phyloP scores from a whole-genome alignment of 2,797 vertebrate species.

The Phalanger gymnotis region DNA sequence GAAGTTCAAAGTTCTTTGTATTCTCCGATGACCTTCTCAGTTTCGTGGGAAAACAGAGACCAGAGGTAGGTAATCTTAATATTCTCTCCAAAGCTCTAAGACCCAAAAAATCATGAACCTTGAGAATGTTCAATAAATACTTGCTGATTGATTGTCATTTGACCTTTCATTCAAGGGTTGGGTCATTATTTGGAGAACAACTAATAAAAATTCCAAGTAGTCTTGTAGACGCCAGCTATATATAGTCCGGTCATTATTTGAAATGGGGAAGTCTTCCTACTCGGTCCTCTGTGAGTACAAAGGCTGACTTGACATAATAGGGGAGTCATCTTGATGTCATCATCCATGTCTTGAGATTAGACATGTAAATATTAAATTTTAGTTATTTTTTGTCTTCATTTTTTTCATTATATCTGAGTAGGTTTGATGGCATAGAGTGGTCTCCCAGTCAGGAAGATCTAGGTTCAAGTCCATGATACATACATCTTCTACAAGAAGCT shows the following conservation, averaged over 20 bases:
- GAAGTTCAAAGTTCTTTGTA: conserved; percentile 49
- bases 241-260: conserved; percentile 14
- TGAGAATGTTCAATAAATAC: conserved; percentile 12
- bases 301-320: conserved; percentile 23
- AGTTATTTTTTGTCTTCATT: conserved; percentile 35
- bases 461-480: neutral
- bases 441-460: neutral
- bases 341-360: conserved; percentile 36
- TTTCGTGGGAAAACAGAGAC: conserved; percentile 6
- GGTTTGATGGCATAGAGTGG: neutral
- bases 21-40: conserved; percentile 39
- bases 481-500: neutral
- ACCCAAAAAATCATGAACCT: neutral
- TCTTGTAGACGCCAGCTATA: conserved; percentile 4
- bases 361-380: conserved; percentile 41
- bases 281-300: conserved; percentile 11
- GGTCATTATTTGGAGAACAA: conserved; percentile 43
- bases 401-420: conserved; percentile 54
- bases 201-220: conserved; percentile 45
- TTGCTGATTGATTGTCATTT: conserved; percentile 3
- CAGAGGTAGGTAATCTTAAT: conserved; percentile 29
- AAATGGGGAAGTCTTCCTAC: conserved; percentile 16
- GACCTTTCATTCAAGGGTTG: conserved; percentile 34
- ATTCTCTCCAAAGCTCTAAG: neutral
- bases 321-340: conserved; percentile 15